Evolutionary conservation across 30 jellyfish, hydroid and myxozoan genomes (phyloP).

Genomic region (Aurelia sp.): DNA sequence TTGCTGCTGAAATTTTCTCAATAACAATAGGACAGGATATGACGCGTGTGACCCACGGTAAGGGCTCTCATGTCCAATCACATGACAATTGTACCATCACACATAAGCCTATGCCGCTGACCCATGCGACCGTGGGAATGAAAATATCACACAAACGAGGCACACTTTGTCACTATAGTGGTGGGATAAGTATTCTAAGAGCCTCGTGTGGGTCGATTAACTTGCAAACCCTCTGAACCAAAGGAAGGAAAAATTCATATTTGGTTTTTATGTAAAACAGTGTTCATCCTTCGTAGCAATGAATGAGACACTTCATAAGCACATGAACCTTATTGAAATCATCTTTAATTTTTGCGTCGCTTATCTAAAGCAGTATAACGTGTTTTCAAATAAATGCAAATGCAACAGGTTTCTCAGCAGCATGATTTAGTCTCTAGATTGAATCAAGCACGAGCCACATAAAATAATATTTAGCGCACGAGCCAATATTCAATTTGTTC

Average conservation of each 20-base stretch:
- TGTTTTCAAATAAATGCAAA: too few species aligned
- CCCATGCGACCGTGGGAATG: slow-evolving; percentile 79
- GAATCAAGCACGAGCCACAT: too few species aligned
- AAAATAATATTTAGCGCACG: too few species aligned
- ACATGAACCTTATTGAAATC: neutral
- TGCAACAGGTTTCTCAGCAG: too few species aligned
- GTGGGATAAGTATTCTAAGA: slow-evolving; percentile 12
- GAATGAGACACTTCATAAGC: neutral
- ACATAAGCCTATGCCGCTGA: slow-evolving; percentile 26
- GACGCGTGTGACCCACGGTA: slow-evolving; percentile 60
- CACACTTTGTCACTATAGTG: slow-evolving; percentile 3
- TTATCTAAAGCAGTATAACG: too few species aligned
- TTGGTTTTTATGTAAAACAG: neutral
- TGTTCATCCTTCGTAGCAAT: slow-evolving; percentile 22
- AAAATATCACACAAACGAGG: slow-evolving; percentile 41
- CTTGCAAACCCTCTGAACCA: slow-evolving; percentile 6
- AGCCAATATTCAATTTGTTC: too few species aligned
- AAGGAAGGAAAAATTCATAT: neutral
- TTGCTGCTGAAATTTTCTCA: slow-evolving; percentile 15
- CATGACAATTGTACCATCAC: slow-evolving; percentile 33
- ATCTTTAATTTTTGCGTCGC: too few species aligned
- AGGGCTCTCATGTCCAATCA: slow-evolving; percentile 23
- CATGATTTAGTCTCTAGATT: too few species aligned
- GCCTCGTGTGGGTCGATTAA: slow-evolving; percentile 59
- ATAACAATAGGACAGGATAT: slow-evolving; percentile 3